Base-by-base conservation (phyloP, 2,113 vertebrate species). In the Pseudopodoces humilis region DNA sequence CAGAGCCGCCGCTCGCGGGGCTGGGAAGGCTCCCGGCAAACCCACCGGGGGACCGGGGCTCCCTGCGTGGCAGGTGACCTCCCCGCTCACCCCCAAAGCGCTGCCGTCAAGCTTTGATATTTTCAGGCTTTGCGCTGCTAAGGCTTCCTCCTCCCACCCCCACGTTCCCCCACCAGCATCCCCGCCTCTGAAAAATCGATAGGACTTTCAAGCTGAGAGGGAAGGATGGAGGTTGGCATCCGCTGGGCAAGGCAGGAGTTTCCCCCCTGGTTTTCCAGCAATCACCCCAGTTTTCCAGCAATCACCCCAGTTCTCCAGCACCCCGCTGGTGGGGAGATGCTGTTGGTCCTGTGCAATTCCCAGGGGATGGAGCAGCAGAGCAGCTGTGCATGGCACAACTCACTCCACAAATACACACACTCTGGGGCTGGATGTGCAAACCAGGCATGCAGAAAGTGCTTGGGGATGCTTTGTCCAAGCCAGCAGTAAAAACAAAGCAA, bases 361-460 rank as follows among this genome's bases (percentile, higher is more conserved):
- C 4, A 16, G 16, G 41, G 84, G 59, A 44, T 0, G 31, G 35
- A 52, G 30, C 37, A 52, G 49, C 37, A 55, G 21, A 77, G 30
- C 10, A 2, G 68, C 49, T 24, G 5, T 8, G 1, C 15, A 0
- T 0, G 84, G 52, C n/a, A 18, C 7, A 43, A 23, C 13, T 71
- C 8, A 0, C 10, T 52, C 23, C 21, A 4, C 9, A 65, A 68
- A 49, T 1, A 8, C 3, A 0, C 56, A 17, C 12, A 0, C 5
- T 0, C 9, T 8, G 11, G 80, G 59, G 50, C 43, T 75, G 65
- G 47, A 3, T 56, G 75, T 77, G 56, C 50, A 65, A 83, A 46
- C n/a, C 76, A 49, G 59, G 67, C 3, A 10, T 37, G 13, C 19
- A 22, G 41, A 52, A 88, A 59, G 44, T 2, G 6, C 47, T 64